Percentiles rank a stretch among this genome's conserved stretches.
Evolutionary conservation across 1,140 invertebrate species (phyloP).

Genomic region (Sarcophaga peregrina): DNA sequence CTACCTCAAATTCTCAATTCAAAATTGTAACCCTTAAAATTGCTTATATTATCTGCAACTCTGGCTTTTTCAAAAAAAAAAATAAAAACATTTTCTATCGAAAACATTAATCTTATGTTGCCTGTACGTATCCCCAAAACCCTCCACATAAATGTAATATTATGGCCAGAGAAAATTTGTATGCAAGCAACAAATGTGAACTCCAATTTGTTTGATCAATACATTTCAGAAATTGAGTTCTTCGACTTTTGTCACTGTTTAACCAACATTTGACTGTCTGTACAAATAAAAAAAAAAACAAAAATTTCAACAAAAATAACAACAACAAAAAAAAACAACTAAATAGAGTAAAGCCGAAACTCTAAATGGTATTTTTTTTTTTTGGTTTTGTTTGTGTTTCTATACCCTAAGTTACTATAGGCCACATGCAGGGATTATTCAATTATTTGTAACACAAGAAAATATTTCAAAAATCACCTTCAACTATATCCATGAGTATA

Average conservation of each 20-base stretch:
- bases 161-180: neutral
- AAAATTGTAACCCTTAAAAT: too few species aligned
- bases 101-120: neutral
- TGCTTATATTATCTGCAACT: too few species aligned
- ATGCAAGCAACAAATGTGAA: neutral
- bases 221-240: constrained; percentile 2
- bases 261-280: constrained; percentile 25
- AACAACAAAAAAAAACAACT: neutral
- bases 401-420: too few species aligned
- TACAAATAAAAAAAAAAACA: neutral
- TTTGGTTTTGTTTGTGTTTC: too few species aligned
- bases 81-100: neutral
- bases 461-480: too few species aligned
- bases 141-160: neutral
- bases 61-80: neutral
- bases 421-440: too few species aligned
- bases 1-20: too few species aligned
- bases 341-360: too few species aligned
- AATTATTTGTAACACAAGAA: too few species aligned
- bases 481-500: too few species aligned
- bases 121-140: neutral
- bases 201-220: constrained; percentile 28
- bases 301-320: neutral
- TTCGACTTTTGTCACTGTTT: constrained; percentile 28
- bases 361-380: too few species aligned